Evolutionary conservation across 2,797 vertebrate species (phyloP).

Genomic region (Falco biarmicus): DNA sequence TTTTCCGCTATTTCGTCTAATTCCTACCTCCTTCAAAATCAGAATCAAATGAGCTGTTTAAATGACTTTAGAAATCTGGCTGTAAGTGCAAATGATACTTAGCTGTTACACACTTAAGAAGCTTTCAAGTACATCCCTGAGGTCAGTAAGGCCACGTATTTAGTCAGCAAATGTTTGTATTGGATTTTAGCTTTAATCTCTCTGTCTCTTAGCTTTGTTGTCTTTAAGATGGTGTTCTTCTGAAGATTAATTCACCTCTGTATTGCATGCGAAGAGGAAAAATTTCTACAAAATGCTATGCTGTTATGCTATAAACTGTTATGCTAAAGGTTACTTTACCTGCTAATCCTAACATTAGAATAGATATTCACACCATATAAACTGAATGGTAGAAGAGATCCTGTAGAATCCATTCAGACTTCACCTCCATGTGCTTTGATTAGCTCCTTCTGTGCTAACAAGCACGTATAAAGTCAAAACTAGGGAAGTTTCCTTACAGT

Average conservation of each 20-base stretch:
- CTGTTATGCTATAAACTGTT: background rate
- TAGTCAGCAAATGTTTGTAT: background rate
- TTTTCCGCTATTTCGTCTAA: background rate
- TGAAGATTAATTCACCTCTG: background rate
- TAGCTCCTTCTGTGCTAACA: background rate
- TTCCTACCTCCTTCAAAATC: background rate
- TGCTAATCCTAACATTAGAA: background rate
- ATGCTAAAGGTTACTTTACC: background rate
- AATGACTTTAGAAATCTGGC: background rate
- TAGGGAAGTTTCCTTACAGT: background rate
- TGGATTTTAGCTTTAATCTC: background rate
- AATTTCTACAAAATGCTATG: background rate
- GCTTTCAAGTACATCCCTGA: background rate
- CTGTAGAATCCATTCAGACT: background rate
- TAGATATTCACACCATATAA: background rate
- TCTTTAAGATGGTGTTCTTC: background rate
- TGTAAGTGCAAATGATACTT: background rate
- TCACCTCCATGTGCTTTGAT: background rate
- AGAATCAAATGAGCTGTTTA: background rate
- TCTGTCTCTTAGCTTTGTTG: background rate
- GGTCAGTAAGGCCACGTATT: background rate
- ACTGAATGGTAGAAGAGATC: background rate
- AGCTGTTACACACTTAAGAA: background rate
- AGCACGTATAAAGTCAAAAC: background rate
- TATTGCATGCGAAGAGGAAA: rapidly evolving